Base-by-base conservation (phyloP, 2,797 vertebrate species). In the Aldrovandia affinis region DNA sequence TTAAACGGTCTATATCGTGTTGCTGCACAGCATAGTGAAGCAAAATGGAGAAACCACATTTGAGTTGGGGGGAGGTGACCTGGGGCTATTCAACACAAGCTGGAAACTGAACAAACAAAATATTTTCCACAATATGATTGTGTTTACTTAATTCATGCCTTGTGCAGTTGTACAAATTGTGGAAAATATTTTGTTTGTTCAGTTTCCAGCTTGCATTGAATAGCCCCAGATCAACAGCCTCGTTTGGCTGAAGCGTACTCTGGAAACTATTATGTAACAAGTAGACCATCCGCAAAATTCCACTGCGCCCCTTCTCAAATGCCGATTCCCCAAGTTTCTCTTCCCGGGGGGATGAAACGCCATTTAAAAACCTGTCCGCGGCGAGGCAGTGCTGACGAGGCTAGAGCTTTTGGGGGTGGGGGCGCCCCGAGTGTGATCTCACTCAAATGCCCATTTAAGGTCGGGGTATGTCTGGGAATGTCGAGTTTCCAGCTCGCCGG, bases 371-470 rank as follows among this genome's bases (percentile, higher is more conserved):
- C 59, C 55, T 54, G 44, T 61, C 73, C 33, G 22, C n/a, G 20
- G 57, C n/a, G 59, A 25, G 47, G 77, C 10, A 59, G 50, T 50
- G 82, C 82, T 81, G 85, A 86, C 78, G 80, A 44, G 8, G 78
- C 59, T 36, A n/a, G 44, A 36, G 61, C 55, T 33, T 79, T 57
- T 9, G 44, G 63, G 47, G 44, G n/a, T 18, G n/a, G 78, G 0
- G 33, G 33, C 8, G n/a, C 22, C 44, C 42, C 68, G 36, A 50
- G 28, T 52, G 59, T 85, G 84, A 85, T 78, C 81, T 82, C 84
- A 85, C 57, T 47, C 54, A 83, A 82, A 85, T 79, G 81, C n/a
- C 84, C 84, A n/a, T 83, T 63, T 85, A 82, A 78, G 73, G 83
- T 36, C n/a, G 54, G 44, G 57, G 36, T 9, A 33, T 50, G 84